Percentiles rank a stretch among this genome's conserved stretches.
phyloP scores from a whole-genome alignment of 2,797 vertebrate genomes.

The Centropyge bicolor region DNA sequence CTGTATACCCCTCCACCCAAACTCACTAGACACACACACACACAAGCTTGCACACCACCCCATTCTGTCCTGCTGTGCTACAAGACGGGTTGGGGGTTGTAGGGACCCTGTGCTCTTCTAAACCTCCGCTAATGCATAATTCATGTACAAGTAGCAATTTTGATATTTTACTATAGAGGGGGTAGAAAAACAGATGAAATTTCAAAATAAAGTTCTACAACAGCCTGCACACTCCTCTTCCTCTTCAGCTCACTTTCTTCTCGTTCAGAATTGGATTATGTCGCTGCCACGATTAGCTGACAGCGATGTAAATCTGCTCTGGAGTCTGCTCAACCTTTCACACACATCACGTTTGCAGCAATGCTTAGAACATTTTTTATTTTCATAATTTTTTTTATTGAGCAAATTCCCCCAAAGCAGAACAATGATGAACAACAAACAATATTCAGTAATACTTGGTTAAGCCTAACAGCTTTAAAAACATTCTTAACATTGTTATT shows the following conservation, averaged over 20 bases:
- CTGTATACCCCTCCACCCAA: constrained; percentile 90
- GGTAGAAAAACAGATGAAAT: constrained; percentile 90
- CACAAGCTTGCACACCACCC: constrained; percentile 44
- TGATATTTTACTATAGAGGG: constrained; percentile 93
- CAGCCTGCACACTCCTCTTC: constrained; percentile 25
- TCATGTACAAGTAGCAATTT: constrained; percentile 98
- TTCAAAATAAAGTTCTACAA: constrained; percentile 87
- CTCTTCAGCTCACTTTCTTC: constrained; percentile 64
- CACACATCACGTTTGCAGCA: neutral
- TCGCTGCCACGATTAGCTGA: constrained; percentile 86
- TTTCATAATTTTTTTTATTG: neutral
- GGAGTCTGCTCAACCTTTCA: constrained; percentile 71
- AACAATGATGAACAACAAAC: neutral
- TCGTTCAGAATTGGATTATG: constrained; percentile 88
- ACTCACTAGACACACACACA: constrained; percentile 85
- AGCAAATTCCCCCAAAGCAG: neutral
- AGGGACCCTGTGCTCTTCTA: constrained; percentile 87
- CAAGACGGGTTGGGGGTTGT: constrained; percentile 63
- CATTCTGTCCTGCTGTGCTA: constrained; percentile 83
- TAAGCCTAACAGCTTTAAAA: neutral
- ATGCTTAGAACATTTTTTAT: neutral
- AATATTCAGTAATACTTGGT: neutral
- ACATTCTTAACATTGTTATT: neutral
- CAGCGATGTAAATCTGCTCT: constrained; percentile 83
- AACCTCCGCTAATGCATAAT: constrained; percentile 97